These are phyloP conservation scores for Callipepla squamata DNA, from an alignment of 2,113 vertebrate species.

Conservation along the genomic window DNA sequence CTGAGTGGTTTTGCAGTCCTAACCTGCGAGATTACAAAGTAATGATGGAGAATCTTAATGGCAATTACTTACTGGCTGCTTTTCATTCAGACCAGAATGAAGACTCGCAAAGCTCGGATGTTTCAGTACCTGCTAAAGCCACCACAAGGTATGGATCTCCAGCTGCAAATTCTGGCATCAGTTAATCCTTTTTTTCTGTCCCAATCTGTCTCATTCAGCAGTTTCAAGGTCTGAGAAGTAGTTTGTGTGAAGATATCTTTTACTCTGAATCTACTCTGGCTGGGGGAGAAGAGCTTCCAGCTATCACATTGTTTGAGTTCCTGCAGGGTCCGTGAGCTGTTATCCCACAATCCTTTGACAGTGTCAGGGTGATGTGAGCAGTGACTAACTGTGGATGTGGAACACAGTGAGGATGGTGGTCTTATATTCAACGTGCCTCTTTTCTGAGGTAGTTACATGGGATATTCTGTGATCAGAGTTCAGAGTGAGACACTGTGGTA, in stretches of 20 bases:
- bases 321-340: rapidly evolving
- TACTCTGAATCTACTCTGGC: rapidly evolving
- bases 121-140: not conserved
- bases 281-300: too few relatives aligned
- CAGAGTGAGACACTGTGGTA: rapidly evolving
- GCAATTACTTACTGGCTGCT: not conserved
- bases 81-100: constrained; percentile 40
- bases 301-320: not conserved
- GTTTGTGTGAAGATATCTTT: rapidly evolving
- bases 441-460: not conserved
- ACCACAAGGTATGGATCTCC: constrained; percentile 24
- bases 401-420: rapidly evolving
- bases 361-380: rapidly evolving
- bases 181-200: rapidly evolving
- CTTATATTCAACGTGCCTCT: too few relatives aligned
- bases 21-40: rapidly evolving
- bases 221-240: rapidly evolving
- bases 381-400: rapidly evolving
- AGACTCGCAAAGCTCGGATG: constrained; percentile 19
- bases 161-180: rapidly evolving
- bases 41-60: rapidly evolving
- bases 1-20: rapidly evolving
- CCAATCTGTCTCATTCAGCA: rapidly evolving
- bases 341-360: rapidly evolving
- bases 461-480: rapidly evolving